These are phyloP conservation scores for Brachypteracias leptosomus DNA, from an alignment of 2,113 vertebrate species.

Conservation along the genomic window DNA sequence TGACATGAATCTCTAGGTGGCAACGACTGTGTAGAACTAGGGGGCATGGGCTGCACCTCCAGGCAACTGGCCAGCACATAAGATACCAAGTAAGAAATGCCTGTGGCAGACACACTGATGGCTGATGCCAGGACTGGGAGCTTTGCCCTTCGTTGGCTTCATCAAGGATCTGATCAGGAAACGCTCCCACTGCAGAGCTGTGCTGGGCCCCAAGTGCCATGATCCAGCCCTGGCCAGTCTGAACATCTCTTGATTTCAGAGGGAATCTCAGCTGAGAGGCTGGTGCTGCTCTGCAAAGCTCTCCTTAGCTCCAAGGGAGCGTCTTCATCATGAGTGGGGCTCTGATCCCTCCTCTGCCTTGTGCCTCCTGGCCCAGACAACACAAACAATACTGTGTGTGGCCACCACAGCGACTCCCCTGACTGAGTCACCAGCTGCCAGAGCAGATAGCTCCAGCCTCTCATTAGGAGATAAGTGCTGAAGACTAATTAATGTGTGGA, in stretches of 20 bases:
- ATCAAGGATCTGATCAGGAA: neutral
- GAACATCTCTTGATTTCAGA: neutral
- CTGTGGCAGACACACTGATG: neutral
- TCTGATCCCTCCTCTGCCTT: neutral
- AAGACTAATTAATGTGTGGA: slow-evolving; percentile 23
- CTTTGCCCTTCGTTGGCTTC: neutral
- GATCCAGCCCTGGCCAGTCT: neutral
- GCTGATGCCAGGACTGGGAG: neutral
- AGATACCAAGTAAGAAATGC: neutral
- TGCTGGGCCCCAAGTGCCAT: too few species aligned
- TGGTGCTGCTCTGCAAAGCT: neutral
- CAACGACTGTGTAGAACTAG: neutral
- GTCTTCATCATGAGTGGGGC: neutral
- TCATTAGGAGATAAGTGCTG: neutral
- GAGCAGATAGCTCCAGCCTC: neutral
- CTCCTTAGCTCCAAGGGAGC: neutral
- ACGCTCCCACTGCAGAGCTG: neutral
- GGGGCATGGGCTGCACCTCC: neutral
- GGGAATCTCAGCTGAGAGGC: neutral
- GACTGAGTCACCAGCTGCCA: slow-evolving; percentile 16
- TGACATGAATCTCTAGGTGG: neutral
- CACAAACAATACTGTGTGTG: neutral
- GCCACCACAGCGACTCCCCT: neutral
- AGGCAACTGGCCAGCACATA: neutral
- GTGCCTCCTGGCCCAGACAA: neutral